phyloP scores from a whole-genome alignment of 2,888 invertebrate genomes.

The Philonicus albiceps region DNA sequence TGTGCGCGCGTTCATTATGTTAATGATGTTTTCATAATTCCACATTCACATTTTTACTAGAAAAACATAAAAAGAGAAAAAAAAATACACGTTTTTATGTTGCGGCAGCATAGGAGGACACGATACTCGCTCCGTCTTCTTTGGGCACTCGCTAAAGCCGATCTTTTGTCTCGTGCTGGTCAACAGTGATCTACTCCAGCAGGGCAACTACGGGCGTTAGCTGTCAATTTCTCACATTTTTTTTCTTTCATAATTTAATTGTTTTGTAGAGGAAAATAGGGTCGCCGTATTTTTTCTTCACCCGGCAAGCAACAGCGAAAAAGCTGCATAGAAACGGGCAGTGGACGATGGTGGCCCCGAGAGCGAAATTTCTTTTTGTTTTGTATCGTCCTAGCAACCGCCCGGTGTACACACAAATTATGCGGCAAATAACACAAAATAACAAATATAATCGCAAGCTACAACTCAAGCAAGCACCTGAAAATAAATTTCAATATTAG shows the following conservation, averaged over 20 bases:
- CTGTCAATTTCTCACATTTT: conserved; percentile 24
- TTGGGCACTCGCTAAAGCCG: background rate
- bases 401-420: background rate
- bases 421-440: background rate
- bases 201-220: conserved; percentile 7
- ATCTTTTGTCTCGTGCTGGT: background rate
- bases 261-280: background rate
- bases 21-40: conserved; percentile 31
- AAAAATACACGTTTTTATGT: background rate
- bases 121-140: background rate
- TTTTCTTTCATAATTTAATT: too few species aligned
- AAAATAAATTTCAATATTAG: conserved; percentile 28
- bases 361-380: background rate
- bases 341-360: background rate
- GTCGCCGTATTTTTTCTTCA: background rate
- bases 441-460: background rate
- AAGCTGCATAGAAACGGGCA: background rate
- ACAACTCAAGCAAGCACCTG: conserved; percentile 26
- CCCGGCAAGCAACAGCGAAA: background rate
- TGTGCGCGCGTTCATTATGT: conserved; percentile 3
- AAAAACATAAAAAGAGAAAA: background rate
- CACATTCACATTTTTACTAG: background rate
- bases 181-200: background rate
- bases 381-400: conserved; percentile 32
- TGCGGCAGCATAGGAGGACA: background rate